These are phyloP conservation scores for Diplogasteroides magnus DNA, from an alignment of 1,140 invertebrate genomes.

Conservation along the genomic window DNA sequence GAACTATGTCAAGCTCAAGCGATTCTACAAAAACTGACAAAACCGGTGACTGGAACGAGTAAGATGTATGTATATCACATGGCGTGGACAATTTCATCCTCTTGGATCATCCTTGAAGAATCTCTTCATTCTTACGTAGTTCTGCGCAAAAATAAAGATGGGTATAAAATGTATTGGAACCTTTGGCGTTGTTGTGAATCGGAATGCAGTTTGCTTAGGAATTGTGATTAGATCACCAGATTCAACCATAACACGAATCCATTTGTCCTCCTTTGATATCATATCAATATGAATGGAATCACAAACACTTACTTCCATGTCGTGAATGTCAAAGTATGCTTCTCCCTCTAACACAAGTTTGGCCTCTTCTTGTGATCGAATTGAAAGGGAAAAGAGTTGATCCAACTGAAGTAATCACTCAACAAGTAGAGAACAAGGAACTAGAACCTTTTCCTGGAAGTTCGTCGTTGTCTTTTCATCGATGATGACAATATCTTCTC, in stretches of 20 bases:
- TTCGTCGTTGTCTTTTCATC: not conserved
- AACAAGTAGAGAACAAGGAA: not conserved
- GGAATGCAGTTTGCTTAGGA: conserved; percentile 30
- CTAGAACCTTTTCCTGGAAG: not conserved
- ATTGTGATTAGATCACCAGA: conserved; percentile 33
- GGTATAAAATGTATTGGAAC: conserved; percentile 13
- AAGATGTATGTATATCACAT: no score
- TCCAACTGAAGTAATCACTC: conserved; percentile 36
- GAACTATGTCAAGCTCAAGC: not conserved
- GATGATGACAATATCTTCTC: not conserved
- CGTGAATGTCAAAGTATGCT: conserved; percentile 52
- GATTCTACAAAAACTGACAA: not conserved
- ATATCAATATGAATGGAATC: not conserved
- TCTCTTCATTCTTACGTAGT: conserved; percentile 54
- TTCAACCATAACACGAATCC: conserved; percentile 46
- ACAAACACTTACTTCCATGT: conserved; percentile 13
- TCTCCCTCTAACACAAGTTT: conserved; percentile 49
- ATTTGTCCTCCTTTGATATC: conserved; percentile 36
- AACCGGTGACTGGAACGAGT: no score
- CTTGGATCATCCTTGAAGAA: conserved; percentile 43
- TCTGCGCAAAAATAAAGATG: conserved; percentile 34
- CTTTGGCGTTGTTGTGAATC: conserved; percentile 36
- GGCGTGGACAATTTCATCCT: no score
- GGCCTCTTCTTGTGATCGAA: conserved; percentile 41
- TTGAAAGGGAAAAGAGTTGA: conserved; percentile 51